Percentiles rank a stretch among this genome's conserved stretches.
Evolutionary conservation across 2,888 invertebrate species (phyloP).

Genomic region (Acleris emargana): DNA sequence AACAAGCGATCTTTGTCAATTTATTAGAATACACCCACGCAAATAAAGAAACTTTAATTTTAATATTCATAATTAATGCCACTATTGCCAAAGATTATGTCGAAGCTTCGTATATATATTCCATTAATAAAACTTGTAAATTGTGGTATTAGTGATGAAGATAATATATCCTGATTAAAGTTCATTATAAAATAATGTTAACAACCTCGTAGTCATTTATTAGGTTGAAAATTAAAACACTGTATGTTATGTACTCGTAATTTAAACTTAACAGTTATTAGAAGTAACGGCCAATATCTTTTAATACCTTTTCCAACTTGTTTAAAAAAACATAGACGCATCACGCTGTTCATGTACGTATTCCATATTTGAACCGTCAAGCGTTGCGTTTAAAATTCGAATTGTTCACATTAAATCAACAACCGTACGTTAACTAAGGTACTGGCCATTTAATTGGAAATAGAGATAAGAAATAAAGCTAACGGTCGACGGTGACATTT

Average conservation of each 20-base stretch:
- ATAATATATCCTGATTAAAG: too few relatives aligned
- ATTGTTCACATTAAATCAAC: constrained; percentile 30
- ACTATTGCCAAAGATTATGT: constrained; percentile 5
- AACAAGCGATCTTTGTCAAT: constrained; percentile 18
- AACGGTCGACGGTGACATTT: constrained; percentile 69
- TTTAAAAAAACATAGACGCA: neutral
- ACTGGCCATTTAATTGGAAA: constrained; percentile 37
- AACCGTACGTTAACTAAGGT: constrained; percentile 30
- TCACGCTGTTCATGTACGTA: neutral
- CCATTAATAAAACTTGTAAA: too few relatives aligned
- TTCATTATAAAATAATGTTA: too few relatives aligned
- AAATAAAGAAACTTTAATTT: neutral
- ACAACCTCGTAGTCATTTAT: too few relatives aligned
- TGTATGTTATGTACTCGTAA: too few relatives aligned
- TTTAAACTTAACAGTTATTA: too few relatives aligned
- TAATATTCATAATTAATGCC: constrained; percentile 5
- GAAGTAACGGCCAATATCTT: too few relatives aligned
- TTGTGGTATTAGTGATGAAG: too few relatives aligned
- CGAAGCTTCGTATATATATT: neutral
- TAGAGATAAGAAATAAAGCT: constrained; percentile 40
- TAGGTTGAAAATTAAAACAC: too few relatives aligned
- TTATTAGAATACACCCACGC: constrained; percentile 26
- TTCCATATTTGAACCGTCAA: constrained; percentile 21
- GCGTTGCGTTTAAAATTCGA: constrained; percentile 28
- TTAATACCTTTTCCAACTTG: too few relatives aligned